Base-by-base conservation (phyloP, 2,888 invertebrate genomes). In the Sycophila texana region DNA sequence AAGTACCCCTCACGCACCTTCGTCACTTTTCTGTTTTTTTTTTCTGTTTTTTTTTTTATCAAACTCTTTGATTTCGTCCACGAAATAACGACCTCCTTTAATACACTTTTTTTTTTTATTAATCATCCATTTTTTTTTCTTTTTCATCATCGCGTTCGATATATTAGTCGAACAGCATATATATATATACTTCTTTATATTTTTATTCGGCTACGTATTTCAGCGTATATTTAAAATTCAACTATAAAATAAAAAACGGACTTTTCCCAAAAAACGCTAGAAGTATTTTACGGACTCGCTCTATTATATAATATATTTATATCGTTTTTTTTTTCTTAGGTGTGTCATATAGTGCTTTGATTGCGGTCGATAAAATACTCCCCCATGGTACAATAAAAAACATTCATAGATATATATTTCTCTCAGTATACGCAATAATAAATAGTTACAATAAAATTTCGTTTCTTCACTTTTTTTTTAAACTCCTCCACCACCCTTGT, bases 361-460 rank as follows among this genome's bases (percentile, higher is more conserved):
- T 73, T 71, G 63, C 58, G 71, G 70, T 74, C 74, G 66, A 79
- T 79, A 79, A 79, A 79, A 79, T 79, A 79, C 79, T 74, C 57
- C 65, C 68, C 72, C 61, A 61, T 61, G 67, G 53, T 55, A 65
- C 53, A 65, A 74, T 77, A 74, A 65, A 80, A 77, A 77, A 80
- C 73, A 77, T 70, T 66, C 60, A 77, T 65, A 80, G 53, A 73
- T 66, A 61, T 79, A 79, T 79, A 71, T 71, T 72, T 77, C 74
- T 78, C 74, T 65, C 78, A 20, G 53, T 74, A 65, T 49, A 68
- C 57, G 68, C 57, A 68, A 80, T 77, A 80, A 73, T 72, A 73
- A 18, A 71, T 77, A 77, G 77, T 74, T 74, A 70, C 63, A 80
- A 74, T 80, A 77, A 74, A 77, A 77, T 74, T 77, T 74, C 58